Evolutionary conservation across 2,113 vertebrate species (phyloP), one percentile per base, ranked within the genome.

Genomic region (Phylloscopus trochiloides): DNA sequence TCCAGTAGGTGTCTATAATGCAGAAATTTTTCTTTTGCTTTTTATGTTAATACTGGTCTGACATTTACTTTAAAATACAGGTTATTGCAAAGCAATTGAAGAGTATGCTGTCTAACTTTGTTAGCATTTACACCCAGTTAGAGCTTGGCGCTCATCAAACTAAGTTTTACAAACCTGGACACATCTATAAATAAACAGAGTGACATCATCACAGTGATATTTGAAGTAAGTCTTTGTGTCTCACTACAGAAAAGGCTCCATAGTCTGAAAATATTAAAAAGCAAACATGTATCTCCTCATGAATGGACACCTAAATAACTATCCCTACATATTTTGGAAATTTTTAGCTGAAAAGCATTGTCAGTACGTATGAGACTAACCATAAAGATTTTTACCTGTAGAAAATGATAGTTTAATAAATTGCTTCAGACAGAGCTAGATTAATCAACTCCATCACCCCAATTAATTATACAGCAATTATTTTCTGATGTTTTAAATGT

Each of bases 401-500:
- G 78, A 95, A 95, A 95, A 91, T 1, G 25, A 62, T 54, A 94
- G 77, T 89, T 91, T 94, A 81, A 90, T 31, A 95, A 94, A 94
- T 79, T 93, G 50, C 63, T 79, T 86, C 88, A 95, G 80, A 95
- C 77, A 91, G 85, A 92, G 59, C 16, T 92, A 87, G 65, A 85
- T 93, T 94, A 96, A 96, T 96, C 94, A 97, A 86, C 88, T 86
- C 71, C 90, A 95, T 86, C 82, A 83, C 55, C 79, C 90, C 92
- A 95, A 96, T 95, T 97, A 97, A 97, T 95, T 97, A 97, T 90
- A 93, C 94, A 86, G 94, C 88, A 97, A 96, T 97, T 96, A 97
- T 92, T 96, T 90, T 97, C 91, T 94, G 95, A 96, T 96, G 82
- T 94, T 95, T 94, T 94, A 96, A 95, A 96, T 96, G 95, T 95